A percentile compares a stretch with the other conserved stretches of the same genome.
phyloP scores from a whole-genome alignment of 1,140 invertebrate species.

The Ctenoplectra terminalis region DNA sequence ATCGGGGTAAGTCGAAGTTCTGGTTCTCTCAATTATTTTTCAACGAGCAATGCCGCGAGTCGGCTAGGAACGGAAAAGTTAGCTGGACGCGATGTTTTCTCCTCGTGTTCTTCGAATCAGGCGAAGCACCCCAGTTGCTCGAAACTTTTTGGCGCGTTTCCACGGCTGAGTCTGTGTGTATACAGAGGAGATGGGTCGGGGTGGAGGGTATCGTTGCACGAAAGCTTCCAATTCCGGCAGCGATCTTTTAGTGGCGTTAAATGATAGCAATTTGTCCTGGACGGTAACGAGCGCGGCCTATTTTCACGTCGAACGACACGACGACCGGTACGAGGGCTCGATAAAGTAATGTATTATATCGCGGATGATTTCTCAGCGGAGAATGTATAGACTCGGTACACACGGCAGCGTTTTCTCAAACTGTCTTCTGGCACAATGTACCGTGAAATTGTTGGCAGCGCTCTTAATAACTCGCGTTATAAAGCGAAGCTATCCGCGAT shows the following conservation, averaged over 20 bases:
- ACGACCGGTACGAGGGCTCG: not conserved
- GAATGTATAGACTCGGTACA: slow-evolving; percentile 19
- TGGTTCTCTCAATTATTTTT: slow-evolving; percentile 1
- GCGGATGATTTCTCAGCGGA: slow-evolving; percentile 39
- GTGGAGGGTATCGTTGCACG: not conserved
- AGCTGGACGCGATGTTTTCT: not conserved
- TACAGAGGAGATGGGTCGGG: not conserved
- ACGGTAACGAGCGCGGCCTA: slow-evolving; percentile 53
- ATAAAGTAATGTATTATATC: slow-evolving; percentile 37
- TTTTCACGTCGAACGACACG: slow-evolving; percentile 43
- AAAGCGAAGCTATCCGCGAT: slow-evolving; percentile 44
- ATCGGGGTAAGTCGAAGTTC: slow-evolving; percentile 18
- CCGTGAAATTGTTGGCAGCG: slow-evolving; percentile 62
- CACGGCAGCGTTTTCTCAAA: slow-evolving; percentile 36
- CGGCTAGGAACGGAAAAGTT: not conserved
- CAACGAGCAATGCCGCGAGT: not conserved
- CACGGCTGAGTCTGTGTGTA: not conserved
- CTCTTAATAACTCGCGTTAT: slow-evolving; percentile 60
- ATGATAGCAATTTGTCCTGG: slow-evolving; percentile 56
- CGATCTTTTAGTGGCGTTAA: slow-evolving; percentile 48
- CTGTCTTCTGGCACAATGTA: slow-evolving; percentile 55
- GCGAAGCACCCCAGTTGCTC: not conserved
- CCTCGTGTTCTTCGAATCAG: slow-evolving; percentile 29
- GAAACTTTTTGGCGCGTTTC: slow-evolving; percentile 36
- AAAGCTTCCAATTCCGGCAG: slow-evolving; percentile 7